Evolutionary conservation across 1,140 invertebrate species (phyloP).

Genomic region (Branchinecta lindahli): DNA sequence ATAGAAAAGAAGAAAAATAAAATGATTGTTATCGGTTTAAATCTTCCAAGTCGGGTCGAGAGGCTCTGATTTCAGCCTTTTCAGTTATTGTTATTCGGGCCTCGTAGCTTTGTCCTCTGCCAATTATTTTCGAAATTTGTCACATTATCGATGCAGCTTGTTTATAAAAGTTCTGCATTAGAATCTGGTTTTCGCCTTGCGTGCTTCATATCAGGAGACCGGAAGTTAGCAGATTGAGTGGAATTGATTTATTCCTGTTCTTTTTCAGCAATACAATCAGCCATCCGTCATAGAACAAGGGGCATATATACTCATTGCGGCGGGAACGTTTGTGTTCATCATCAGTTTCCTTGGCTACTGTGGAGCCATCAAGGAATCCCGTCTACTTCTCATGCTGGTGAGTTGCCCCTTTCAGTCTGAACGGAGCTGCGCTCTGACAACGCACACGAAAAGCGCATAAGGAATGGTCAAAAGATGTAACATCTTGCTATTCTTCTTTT

Average conservation of each 20-base stretch:
- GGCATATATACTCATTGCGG: conserved; percentile 55
- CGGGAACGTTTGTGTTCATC: conserved; percentile 60
- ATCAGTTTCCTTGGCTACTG: conserved; percentile 72
- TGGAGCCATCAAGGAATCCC: conserved; percentile 63
- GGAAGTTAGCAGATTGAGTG: too few species aligned
- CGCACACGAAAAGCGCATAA: neutral
- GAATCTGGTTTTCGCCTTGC: too few species aligned
- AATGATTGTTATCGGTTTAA: too few species aligned
- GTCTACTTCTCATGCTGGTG: conserved; percentile 58
- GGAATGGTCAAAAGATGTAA: neutral
- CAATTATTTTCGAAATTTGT: too few species aligned
- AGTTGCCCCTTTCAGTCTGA: conserved; percentile 29
- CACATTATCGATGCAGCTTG: too few species aligned
- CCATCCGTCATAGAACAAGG: conserved; percentile 41
- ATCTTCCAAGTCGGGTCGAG: too few species aligned
- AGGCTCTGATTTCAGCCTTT: too few species aligned
- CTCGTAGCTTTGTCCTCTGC: too few species aligned
- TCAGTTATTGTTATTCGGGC: too few species aligned
- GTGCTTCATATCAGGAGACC: too few species aligned
- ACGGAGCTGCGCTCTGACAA: neutral
- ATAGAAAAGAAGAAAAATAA: too few species aligned
- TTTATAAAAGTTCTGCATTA: too few species aligned
- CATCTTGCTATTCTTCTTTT: neutral
- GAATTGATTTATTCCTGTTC: neutral
- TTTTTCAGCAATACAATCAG: conserved; percentile 39